A percentile compares a stretch with the other conserved stretches of the same genome.
Evolutionary conservation across 1,140 invertebrate species (phyloP).

Genomic region (Aphidius ervi): DNA sequence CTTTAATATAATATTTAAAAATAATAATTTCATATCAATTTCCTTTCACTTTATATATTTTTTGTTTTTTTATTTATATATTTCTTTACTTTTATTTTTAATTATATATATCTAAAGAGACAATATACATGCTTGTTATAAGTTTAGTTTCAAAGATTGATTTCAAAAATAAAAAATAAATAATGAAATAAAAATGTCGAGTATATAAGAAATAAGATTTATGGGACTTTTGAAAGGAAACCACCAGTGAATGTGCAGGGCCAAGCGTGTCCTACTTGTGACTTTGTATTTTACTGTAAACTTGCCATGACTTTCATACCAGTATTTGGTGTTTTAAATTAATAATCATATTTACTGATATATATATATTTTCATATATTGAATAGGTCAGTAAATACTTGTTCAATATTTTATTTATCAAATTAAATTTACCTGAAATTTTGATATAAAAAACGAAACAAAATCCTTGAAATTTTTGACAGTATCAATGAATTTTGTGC

Average conservation of each 20-base stretch:
- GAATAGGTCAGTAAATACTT: not conserved
- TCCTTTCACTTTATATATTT: too few relatives aligned
- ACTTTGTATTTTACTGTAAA: slow-evolving; percentile 25
- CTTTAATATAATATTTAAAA: too few relatives aligned
- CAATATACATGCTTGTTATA: too few relatives aligned
- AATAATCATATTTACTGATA: slow-evolving; percentile 7
- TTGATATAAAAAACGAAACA: not conserved
- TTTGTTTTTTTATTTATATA: too few relatives aligned
- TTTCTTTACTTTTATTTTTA: too few relatives aligned
- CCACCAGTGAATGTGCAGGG: slow-evolving; percentile 1
- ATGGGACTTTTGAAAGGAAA: too few relatives aligned
- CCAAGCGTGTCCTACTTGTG: slow-evolving; percentile 27
- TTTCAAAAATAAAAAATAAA: not conserved
- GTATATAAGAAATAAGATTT: slow-evolving; percentile 25
- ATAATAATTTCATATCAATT: too few relatives aligned
- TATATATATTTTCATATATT: not conserved
- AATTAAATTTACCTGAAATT: not conserved
- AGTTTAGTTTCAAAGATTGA: too few relatives aligned
- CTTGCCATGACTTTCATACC: slow-evolving; percentile 28
- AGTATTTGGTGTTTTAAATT: slow-evolving; percentile 9
- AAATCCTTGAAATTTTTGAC: slow-evolving; percentile 1
- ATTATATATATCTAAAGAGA: too few relatives aligned
- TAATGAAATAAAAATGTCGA: slow-evolving; percentile 1
- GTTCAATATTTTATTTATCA: slow-evolving; percentile 5
- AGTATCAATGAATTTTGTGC: slow-evolving; percentile 1